Evolutionary conservation across 1,140 invertebrate species (phyloP).

Genomic region (Cheumatopsyche charites): DNA sequence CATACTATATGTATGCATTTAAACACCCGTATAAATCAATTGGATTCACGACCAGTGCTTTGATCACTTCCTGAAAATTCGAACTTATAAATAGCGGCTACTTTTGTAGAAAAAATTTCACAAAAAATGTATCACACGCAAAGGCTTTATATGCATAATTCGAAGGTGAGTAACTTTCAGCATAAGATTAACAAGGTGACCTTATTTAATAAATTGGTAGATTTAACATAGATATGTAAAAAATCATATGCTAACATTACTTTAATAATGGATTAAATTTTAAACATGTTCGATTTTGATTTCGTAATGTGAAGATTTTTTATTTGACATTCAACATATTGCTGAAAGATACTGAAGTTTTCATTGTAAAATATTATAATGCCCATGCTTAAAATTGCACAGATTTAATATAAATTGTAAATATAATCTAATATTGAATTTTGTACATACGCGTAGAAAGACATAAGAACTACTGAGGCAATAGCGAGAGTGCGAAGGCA

Average conservation of each 20-base stretch:
- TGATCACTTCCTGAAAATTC: background rate
- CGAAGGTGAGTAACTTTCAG: conserved; percentile 20
- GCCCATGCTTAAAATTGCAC: background rate
- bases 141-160: background rate
- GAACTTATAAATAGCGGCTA: background rate
- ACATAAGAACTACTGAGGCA: background rate
- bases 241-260: too few relatives aligned
- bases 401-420: conserved; percentile 1
- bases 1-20: too few relatives aligned
- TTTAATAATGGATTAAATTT: too few relatives aligned
- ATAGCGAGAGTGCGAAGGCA: conserved; percentile 37
- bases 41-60: background rate
- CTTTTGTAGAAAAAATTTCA: conserved; percentile 1
- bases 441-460: background rate
- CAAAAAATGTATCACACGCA: background rate
- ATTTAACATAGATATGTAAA: too few relatives aligned
- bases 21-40: too few relatives aligned
- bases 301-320: too few relatives aligned
- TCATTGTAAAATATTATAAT: background rate
- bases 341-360: too few relatives aligned
- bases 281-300: too few relatives aligned
- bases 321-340: too few relatives aligned
- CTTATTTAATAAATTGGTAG: background rate
- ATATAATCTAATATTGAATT: background rate
- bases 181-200: background rate